Percentiles rank a stretch among this genome's conserved stretches.
These are phyloP conservation scores for Magallana nippona DNA, from an alignment of 2,888 invertebrate species.

Conservation along the genomic window DNA sequence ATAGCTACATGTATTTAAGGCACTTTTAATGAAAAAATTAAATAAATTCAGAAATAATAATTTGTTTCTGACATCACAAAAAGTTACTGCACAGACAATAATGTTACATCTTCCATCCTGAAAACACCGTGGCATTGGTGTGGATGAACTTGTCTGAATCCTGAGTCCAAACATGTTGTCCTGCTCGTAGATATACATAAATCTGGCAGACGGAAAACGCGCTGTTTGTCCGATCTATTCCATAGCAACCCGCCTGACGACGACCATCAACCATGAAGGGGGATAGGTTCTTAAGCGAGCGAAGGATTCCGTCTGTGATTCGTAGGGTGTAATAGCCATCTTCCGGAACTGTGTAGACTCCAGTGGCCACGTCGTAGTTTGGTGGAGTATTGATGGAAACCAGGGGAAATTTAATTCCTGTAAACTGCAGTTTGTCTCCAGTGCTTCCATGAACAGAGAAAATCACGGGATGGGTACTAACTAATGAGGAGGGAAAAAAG, in stretches of 20 bases:
- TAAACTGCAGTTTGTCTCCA: neutral
- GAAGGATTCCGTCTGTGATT: neutral
- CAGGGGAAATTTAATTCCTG: neutral
- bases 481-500: no score
- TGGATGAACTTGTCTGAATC: neutral
- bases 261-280: neutral
- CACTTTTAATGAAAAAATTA: no score
- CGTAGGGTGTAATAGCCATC: neutral
- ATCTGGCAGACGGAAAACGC: neutral
- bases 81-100: no score
- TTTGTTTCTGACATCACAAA: neutral
- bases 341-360: slow-evolving; percentile 7
- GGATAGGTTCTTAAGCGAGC: neutral
- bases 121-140: neutral
- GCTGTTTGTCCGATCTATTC: neutral
- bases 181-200: neutral
- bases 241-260: neutral
- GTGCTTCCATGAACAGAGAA: neutral
- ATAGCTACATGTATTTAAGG: no score
- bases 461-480: neutral
- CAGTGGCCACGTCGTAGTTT: neutral
- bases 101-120: neutral
- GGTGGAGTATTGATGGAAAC: neutral
- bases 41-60: neutral
- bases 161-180: neutral